A percentile compares a stretch with the other conserved stretches of the same genome.
Evolutionary conservation across 92 coral and sea anemone genomes (phyloP).

Genomic region (Phenganax stokvisi): DNA sequence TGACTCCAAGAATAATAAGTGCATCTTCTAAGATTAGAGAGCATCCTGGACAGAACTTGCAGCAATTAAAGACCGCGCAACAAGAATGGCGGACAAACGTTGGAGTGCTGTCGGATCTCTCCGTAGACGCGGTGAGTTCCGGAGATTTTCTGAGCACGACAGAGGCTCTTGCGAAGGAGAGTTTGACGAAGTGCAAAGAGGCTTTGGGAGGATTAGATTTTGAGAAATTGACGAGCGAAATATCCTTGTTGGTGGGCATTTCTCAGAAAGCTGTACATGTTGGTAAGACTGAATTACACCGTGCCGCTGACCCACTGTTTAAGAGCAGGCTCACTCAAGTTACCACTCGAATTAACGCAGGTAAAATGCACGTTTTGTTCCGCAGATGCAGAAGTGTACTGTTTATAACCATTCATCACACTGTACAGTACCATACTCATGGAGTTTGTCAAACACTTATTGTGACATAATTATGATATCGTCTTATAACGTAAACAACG

Average conservation of each 20-base stretch:
- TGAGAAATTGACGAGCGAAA: conserved; percentile 58
- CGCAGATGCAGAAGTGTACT: background rate
- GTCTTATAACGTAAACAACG: background rate
- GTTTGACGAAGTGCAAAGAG: conserved; percentile 59
- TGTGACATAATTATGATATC: background rate
- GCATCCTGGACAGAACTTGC: conserved; percentile 57
- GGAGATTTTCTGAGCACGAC: conserved; percentile 65
- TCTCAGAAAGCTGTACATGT: conserved; percentile 69
- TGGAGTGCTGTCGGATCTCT: conserved; percentile 61
- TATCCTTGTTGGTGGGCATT: conserved; percentile 62
- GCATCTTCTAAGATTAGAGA: conserved; percentile 65
- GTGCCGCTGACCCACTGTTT: conserved; percentile 82
- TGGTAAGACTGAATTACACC: conserved; percentile 60
- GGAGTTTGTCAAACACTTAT: too few relatives aligned
- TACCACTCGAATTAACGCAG: conserved; percentile 54
- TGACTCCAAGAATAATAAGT: conserved; percentile 60
- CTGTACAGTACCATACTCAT: background rate
- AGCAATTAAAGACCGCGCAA: conserved; percentile 60
- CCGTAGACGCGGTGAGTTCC: conserved; percentile 74
- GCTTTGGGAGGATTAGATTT: conserved; percentile 62
- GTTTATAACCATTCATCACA: background rate
- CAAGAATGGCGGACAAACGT: conserved; percentile 73
- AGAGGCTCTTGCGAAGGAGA: conserved; percentile 60
- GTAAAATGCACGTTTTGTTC: conserved; percentile 27
- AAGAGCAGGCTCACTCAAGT: conserved; percentile 64